Conservation (phyloP, 1,140 invertebrate species). For the Achatina immaculata region DNA sequence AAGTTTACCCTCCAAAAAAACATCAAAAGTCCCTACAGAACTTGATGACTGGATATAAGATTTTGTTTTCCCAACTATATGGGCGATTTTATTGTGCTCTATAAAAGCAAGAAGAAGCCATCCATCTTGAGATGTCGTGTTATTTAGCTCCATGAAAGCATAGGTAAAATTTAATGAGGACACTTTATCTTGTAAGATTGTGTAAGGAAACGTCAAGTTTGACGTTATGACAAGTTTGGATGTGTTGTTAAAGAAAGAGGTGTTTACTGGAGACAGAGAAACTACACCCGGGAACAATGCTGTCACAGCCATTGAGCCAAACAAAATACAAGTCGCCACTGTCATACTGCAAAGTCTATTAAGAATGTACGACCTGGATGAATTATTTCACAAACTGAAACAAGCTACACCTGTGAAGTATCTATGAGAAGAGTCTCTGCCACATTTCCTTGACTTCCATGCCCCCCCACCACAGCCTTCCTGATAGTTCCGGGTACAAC, state of each 20-base stretch:
- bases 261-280: no score
- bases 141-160: background rate
- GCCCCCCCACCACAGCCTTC: no score
- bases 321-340: no score
- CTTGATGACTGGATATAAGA: background rate
- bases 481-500: no score
- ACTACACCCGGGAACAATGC: no score
- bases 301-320: no score
- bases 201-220: slow-evolving; percentile 3
- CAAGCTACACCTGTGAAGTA: no score
- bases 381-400: no score
- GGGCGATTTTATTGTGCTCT: background rate
- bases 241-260: background rate
- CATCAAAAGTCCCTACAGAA: background rate
- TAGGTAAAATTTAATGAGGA: slow-evolving; percentile 17
- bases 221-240: background rate
- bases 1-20: slow-evolving; percentile 2
- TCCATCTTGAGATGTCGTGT: background rate
- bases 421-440: no score
- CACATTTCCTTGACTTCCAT: no score
- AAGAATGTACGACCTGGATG: no score
- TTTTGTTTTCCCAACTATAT: background rate
- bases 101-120: background rate
- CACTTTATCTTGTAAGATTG: background rate
- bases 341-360: no score